These are phyloP conservation scores for Flexamia atlantica DNA, from an alignment of 2,888 invertebrate species.

Conservation along the genomic window DNA sequence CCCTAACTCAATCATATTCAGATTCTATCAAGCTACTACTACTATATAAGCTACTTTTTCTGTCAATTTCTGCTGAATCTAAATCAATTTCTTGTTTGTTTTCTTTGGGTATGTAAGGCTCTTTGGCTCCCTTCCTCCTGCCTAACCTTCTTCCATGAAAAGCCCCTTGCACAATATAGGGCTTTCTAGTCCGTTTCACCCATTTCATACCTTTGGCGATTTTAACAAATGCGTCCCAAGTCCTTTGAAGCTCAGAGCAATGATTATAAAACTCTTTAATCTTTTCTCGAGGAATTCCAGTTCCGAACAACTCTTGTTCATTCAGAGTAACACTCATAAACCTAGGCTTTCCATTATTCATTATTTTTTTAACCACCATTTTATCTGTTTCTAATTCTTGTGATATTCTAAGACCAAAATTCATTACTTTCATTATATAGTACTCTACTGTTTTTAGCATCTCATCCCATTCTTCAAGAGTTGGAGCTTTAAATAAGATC, in stretches of 20 bases:
- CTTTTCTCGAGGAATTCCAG: not conserved
- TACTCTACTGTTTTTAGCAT: constrained; percentile 44
- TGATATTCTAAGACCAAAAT: constrained; percentile 34
- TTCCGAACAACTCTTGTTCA: constrained; percentile 5
- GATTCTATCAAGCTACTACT: constrained; percentile 19
- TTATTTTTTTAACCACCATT: constrained; percentile 25
- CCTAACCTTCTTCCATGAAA: constrained; percentile 50
- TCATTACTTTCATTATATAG: constrained; percentile 48
- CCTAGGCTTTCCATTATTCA: constrained; percentile 21
- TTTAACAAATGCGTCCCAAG: constrained; percentile 35
- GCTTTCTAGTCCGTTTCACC: constrained; percentile 36
- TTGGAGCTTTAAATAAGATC: constrained; percentile 10
- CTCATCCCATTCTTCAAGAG: constrained; percentile 35
- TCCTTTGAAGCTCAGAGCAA: not conserved
- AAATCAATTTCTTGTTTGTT: not conserved
- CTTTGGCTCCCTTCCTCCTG: constrained; percentile 21
- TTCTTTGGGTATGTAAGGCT: constrained; percentile 17
- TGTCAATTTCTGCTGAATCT: constrained; percentile 1
- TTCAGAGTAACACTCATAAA: constrained; percentile 43
- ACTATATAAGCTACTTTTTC: not conserved
- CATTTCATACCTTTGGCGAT: constrained; percentile 42
- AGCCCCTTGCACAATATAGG: constrained; percentile 44
- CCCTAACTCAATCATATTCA: not conserved
- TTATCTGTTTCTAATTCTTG: constrained; percentile 42
- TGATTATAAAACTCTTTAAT: constrained; percentile 27